Evolutionary conservation across 2,113 vertebrate species (phyloP), one percentile per base, ranked within the genome.

Genomic region (Rhinoptilus africanus): DNA sequence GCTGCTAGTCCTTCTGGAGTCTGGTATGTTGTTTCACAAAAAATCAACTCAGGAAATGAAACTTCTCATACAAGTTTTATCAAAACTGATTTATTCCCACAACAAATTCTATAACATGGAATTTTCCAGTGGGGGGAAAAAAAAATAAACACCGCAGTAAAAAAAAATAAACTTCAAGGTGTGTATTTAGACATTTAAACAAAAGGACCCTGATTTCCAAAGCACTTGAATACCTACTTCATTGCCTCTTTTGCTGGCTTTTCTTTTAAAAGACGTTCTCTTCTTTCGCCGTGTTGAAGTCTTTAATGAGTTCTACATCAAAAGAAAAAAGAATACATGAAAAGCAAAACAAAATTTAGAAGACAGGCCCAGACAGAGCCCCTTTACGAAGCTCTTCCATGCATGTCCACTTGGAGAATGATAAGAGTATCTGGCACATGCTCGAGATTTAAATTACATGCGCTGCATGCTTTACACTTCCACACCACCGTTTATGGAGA

Each of bases 181-280:
- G 34, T n/a, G 7, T 9, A 11, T 62, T 90, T 92, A 85, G 48
- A 35, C 19, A 64, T 41, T 88, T 74, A 48, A 92, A 75, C 11
- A 91, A 73, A 75, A 72, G 27, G 21, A 81, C 8, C 1, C 10
- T 23, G 14, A 64, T 87, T 64, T 89, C 45, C 45, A 91, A 85
- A 91, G 15, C 10, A 71, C n/a, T 41, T 32, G 14, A 94, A 85
- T 85, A 98, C 98, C 98, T 98, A 99, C 99, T 95, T 99, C 99
- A 7, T 99, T 98, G 91, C 99, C 98, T 98, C 99, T 99, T 98
- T 99, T 99, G 97, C 99, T 99, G 86, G 98, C 98, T 98, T 99
- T 99, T 93, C 99, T 98, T 98, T 99, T 99, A 98, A 99, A 99
- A 81, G 99, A 99, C 0, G 99, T 99, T 95, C 99, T 99, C 96